A percentile compares a stretch with the other conserved stretches of the same genome.
Conservation (phyloP, 2,113 vertebrate species). For the Alligator mississippiensis region DNA sequence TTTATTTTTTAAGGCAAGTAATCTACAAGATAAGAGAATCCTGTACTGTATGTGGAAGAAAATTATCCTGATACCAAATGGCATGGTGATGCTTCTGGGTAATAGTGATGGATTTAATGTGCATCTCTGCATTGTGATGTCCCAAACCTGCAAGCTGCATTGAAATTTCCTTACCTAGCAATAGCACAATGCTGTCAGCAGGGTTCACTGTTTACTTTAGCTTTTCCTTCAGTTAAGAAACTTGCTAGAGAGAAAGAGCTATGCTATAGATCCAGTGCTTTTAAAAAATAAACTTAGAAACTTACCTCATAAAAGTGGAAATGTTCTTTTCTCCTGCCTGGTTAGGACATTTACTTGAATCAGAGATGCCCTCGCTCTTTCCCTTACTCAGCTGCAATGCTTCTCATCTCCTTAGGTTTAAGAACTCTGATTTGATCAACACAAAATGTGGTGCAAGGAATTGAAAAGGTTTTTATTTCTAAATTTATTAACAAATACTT, state of each 20-base stretch:
- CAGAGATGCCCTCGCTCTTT: not conserved
- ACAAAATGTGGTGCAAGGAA: not conserved
- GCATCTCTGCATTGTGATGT: not conserved
- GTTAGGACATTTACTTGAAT: not conserved
- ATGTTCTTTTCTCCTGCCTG: not conserved
- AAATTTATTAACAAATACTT: not conserved
- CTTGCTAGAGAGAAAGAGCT: not conserved
- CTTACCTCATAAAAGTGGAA: not conserved
- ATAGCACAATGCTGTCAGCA: not conserved
- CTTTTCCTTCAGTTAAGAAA: not conserved
- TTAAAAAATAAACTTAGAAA: not conserved
- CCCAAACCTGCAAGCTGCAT: not conserved
- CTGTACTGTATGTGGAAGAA: not conserved
- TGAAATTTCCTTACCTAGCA: not conserved
- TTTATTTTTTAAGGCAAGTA: not conserved
- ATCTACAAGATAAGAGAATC: not conserved
- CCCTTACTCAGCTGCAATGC: not conserved
- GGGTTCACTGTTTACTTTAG: not conserved
- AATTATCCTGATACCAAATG: not conserved
- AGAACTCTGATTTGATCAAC: not conserved
- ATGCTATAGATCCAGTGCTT: not conserved
- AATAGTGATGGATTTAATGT: not conserved
- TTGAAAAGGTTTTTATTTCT: not conserved
- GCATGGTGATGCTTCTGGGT: fast-evolving
- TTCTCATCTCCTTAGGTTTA: not conserved